phyloP scores from a whole-genome alignment of 2,888 invertebrate species.

The Eubasilissa splendida region DNA sequence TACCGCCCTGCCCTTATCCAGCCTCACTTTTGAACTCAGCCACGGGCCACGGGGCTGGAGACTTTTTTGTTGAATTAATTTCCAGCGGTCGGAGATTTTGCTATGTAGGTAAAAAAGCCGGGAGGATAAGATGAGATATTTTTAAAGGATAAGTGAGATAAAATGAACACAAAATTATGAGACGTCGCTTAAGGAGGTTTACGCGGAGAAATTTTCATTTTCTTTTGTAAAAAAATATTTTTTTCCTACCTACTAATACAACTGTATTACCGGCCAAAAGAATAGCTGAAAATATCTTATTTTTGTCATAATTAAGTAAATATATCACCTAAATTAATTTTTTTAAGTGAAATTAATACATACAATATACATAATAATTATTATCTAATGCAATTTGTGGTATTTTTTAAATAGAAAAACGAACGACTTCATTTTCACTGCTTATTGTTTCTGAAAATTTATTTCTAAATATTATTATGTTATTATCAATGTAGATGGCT shows the following conservation, averaged over 20 bases:
- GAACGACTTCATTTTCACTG: too few relatives aligned
- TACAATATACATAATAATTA: too few relatives aligned
- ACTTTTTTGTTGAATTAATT: conserved; percentile 37
- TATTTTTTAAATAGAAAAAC: too few relatives aligned
- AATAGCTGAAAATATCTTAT: too few relatives aligned
- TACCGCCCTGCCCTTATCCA: neutral
- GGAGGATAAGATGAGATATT: conserved; percentile 20
- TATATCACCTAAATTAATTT: too few relatives aligned
- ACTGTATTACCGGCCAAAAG: too few relatives aligned
- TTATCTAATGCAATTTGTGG: too few relatives aligned
- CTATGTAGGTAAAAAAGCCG: neutral
- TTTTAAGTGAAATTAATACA: too few relatives aligned
- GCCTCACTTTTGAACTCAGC: conserved; percentile 28
- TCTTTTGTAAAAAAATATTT: conserved; percentile 6
- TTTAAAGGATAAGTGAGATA: conserved; percentile 27
- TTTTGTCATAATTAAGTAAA: too few relatives aligned
- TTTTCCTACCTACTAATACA: neutral
- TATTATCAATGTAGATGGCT: too few relatives aligned
- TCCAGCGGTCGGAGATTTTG: conserved; percentile 2
- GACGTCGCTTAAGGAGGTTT: conserved; percentile 7
- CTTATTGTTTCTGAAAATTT: too few relatives aligned
- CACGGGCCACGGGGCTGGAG: conserved; percentile 11
- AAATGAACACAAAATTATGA: conserved; percentile 32
- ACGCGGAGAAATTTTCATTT: conserved; percentile 8
- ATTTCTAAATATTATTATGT: too few relatives aligned